Percentiles rank a stretch among this genome's conserved stretches.
Conservation (phyloP, 1,140 invertebrate species). For the Hycleus cichorii region DNA sequence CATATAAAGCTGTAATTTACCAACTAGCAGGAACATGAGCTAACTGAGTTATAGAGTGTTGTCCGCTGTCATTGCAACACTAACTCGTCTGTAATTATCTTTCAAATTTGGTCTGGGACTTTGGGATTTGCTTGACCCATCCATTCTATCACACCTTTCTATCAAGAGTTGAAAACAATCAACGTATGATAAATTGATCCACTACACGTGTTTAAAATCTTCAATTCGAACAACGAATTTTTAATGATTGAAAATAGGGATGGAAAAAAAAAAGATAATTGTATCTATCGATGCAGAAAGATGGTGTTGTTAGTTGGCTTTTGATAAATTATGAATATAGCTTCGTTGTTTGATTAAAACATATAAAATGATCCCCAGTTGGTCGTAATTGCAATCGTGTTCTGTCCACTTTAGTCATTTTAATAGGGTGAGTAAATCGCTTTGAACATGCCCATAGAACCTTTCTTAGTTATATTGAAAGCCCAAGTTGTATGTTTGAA, state of each 20-base stretch:
- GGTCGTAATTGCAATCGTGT: background rate
- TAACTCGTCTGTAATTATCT: slow-evolving; percentile 29
- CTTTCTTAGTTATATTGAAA: background rate
- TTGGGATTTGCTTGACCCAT: slow-evolving; percentile 24
- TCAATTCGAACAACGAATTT: no score
- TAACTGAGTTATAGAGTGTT: slow-evolving; percentile 24
- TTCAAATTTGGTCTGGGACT: slow-evolving; percentile 32
- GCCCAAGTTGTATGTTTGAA: background rate
- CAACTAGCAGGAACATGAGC: background rate
- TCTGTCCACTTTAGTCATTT: background rate
- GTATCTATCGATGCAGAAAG: background rate
- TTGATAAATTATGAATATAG: background rate
- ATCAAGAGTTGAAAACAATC: background rate
- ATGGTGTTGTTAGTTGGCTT: background rate
- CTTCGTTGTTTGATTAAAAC: background rate
- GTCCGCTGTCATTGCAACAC: slow-evolving; percentile 3
- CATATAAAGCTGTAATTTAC: no score
- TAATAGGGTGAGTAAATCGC: background rate
- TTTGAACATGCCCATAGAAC: background rate
- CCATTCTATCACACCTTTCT: background rate
- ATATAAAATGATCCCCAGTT: background rate
- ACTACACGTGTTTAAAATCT: background rate
- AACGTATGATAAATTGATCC: background rate
- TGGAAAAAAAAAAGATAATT: no score
- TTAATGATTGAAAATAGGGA: no score